These are phyloP conservation scores for Daboia siamensis DNA, from an alignment of 2,113 vertebrate genomes.

Conservation along the genomic window DNA sequence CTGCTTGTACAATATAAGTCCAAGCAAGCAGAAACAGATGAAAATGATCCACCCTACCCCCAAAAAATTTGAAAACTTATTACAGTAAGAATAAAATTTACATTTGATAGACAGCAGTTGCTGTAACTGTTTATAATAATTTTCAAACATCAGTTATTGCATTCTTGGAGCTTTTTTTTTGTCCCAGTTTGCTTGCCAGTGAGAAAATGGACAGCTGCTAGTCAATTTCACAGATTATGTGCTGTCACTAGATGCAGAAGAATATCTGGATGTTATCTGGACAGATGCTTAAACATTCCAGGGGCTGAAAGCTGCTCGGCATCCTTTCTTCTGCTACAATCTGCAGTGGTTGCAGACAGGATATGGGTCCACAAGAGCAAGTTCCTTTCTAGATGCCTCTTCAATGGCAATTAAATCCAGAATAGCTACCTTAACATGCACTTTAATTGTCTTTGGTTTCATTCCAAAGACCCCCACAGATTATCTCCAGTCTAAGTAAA, in stretches of 20 bases:
- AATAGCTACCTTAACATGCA: neutral
- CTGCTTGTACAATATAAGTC: neutral
- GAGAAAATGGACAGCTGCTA: neutral
- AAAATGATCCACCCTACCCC: neutral
- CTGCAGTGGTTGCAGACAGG: neutral
- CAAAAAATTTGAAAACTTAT: neutral
- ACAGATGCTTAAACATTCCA: neutral
- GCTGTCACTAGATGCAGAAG: neutral
- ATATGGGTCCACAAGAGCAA: neutral
- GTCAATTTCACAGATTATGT: neutral
- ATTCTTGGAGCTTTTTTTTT: neutral
- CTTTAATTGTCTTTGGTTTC: neutral
- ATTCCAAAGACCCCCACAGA: neutral
- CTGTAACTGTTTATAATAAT: neutral
- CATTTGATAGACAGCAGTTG: neutral
- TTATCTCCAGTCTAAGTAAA: neutral
- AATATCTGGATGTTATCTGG: neutral
- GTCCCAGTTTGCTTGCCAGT: neutral
- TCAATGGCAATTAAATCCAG: neutral
- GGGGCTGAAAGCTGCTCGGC: neutral
- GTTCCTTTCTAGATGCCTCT: neutral
- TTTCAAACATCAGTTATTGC: neutral
- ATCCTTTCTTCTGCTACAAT: neutral
- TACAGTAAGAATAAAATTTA: neutral
- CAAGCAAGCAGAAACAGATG: neutral